Percentiles rank a stretch among this genome's conserved stretches.
Evolutionary conservation across 1,140 invertebrate species (phyloP).

Genomic region (Venturia canescens): DNA sequence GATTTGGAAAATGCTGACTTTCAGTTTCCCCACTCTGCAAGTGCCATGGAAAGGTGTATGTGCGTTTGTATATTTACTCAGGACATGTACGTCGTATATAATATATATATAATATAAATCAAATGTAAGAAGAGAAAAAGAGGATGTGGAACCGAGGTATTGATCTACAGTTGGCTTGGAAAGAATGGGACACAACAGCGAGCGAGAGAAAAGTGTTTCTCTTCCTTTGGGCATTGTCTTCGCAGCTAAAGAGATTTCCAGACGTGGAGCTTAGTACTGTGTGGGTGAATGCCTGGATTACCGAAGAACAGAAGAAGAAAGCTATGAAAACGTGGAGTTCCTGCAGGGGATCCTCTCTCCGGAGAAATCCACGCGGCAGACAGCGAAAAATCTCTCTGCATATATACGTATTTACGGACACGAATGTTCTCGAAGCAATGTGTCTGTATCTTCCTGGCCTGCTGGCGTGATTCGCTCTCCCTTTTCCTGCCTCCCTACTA

Average conservation of each 20-base stretch:
- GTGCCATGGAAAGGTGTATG: too few species aligned
- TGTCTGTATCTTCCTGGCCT: slow-evolving; percentile 2
- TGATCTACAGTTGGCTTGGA: slow-evolving; percentile 6
- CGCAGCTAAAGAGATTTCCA: slow-evolving; percentile 16
- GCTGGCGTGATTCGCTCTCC: neutral
- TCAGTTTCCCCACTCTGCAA: too few species aligned
- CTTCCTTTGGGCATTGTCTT: slow-evolving; percentile 13
- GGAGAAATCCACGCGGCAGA: neutral
- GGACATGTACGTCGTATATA: neutral
- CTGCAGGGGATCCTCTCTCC: neutral
- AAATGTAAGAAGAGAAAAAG: slow-evolving; percentile 1
- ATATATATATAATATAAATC: neutral
- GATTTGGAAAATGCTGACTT: too few species aligned
- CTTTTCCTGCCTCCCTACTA: neutral
- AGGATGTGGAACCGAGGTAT: neutral
- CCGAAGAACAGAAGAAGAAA: slow-evolving; percentile 4
- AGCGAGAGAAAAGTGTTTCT: slow-evolving; percentile 32
- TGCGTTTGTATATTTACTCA: too few species aligned
- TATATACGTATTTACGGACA: neutral
- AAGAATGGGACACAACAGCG: neutral
- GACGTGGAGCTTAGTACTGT: slow-evolving; percentile 15
- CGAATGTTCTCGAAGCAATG: neutral
- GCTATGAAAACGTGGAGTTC: neutral
- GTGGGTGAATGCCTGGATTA: slow-evolving; percentile 19
- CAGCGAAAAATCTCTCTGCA: neutral